These are phyloP conservation scores for Mola mola DNA, from an alignment of 2,113 vertebrate species.

Conservation along the genomic window DNA sequence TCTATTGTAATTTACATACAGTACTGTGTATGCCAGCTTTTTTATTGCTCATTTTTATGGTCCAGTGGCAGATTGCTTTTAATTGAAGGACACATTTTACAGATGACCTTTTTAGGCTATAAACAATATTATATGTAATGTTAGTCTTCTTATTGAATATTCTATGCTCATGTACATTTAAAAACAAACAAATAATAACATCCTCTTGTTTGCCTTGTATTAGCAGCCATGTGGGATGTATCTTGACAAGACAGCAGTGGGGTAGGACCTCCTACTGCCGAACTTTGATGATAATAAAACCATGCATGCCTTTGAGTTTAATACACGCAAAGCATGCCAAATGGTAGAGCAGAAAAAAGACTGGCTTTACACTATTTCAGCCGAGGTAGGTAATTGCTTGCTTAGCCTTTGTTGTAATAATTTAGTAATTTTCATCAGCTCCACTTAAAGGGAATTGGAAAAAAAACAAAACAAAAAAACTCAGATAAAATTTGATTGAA, in stretches of 20 bases:
- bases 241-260: background rate
- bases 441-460: slow-evolving; percentile 17
- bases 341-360: background rate
- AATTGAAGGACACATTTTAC: background rate
- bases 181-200: slow-evolving; percentile 14
- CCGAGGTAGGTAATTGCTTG: slow-evolving; percentile 3
- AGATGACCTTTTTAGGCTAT: background rate
- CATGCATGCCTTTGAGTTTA: slow-evolving; percentile 20
- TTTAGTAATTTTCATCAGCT: slow-evolving; percentile 29
- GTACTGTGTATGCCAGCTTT: no score
- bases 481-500: slow-evolving; percentile 38
- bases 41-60: no score
- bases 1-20: no score
- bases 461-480: no score
- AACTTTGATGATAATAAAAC: slow-evolving; percentile 17
- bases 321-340: slow-evolving; percentile 7
- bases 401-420: slow-evolving; percentile 30
- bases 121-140: background rate
- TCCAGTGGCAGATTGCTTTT: no score
- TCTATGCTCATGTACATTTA: background rate
- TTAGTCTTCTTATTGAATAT: background rate
- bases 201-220: slow-evolving; percentile 11
- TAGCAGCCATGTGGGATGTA: slow-evolving; percentile 4
- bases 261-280: slow-evolving; percentile 17
- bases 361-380: slow-evolving; percentile 11